These are phyloP conservation scores for Elgaria multicarinata DNA, from an alignment of 2,113 vertebrate species.

Conservation along the genomic window DNA sequence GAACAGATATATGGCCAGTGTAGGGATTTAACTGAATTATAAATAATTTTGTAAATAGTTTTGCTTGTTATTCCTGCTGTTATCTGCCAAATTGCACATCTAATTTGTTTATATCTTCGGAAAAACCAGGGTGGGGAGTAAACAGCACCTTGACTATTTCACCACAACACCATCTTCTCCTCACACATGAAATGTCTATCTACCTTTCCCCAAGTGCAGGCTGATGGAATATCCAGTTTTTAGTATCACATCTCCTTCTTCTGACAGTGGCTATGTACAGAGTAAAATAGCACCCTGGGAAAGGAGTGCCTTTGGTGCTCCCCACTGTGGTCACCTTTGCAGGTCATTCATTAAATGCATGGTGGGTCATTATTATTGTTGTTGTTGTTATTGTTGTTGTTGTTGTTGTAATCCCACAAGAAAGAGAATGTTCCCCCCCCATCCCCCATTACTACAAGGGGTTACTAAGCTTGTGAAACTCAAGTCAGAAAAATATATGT, in stretches of 20 bases:
- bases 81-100: not conserved
- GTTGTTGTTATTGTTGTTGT: too few relatives aligned
- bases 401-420: constrained; percentile 46
- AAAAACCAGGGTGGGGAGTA: not conserved
- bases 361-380: too few relatives aligned
- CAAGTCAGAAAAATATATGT: constrained; percentile 65
- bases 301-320: too few relatives aligned
- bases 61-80: not conserved
- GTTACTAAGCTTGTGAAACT: constrained; percentile 53
- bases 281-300: too few relatives aligned
- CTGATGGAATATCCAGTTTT: not conserved
- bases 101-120: not conserved
- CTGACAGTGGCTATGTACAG: not conserved
- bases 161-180: not conserved
- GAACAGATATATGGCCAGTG: not conserved
- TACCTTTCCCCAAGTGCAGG: not conserved
- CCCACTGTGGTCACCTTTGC: too few relatives aligned
- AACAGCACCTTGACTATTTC: not conserved
- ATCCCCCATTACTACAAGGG: constrained; percentile 47
- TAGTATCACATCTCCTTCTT: not conserved
- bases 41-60: not conserved
- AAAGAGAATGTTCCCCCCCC: constrained; percentile 42
- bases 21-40: not conserved
- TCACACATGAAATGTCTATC: not conserved
- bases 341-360: constrained; percentile 45